Evolutionary conservation across 2,113 vertebrate species (phyloP).

Genomic region (Dipodomys merriami): DNA sequence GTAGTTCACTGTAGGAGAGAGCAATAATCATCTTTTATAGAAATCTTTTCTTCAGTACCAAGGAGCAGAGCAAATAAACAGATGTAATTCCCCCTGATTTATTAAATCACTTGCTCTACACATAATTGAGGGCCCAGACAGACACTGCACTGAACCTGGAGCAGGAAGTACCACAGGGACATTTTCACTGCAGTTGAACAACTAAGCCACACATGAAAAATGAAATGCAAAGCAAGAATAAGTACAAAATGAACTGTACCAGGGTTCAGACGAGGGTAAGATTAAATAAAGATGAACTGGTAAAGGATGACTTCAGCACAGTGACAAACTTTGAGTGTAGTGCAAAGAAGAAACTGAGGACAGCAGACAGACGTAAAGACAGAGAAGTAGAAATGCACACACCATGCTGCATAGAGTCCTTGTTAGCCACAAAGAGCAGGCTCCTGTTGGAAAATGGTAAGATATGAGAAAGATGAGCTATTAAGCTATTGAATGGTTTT

Average conservation of each 20-base stretch:
- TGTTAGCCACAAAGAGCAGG: too few relatives aligned
- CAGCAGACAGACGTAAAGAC: neutral
- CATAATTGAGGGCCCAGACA: constrained; percentile 32
- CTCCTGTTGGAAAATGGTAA: neutral
- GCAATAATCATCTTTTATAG: constrained; percentile 68
- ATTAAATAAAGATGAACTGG: constrained; percentile 25
- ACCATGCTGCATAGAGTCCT: neutral
- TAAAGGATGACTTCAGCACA: neutral
- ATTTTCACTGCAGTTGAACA: constrained; percentile 41
- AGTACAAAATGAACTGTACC: neutral
- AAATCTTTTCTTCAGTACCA: constrained; percentile 46
- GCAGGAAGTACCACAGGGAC: constrained; percentile 7
- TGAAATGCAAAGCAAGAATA: constrained; percentile 40
- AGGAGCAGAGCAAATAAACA: constrained; percentile 67
- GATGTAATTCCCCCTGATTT: constrained; percentile 62
- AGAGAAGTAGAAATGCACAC: neutral
- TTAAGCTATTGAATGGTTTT: neutral
- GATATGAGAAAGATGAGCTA: neutral
- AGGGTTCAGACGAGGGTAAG: neutral
- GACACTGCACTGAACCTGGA: constrained; percentile 8
- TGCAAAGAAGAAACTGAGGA: neutral
- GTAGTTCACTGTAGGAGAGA: constrained; percentile 47
- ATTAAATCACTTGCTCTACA: constrained; percentile 59
- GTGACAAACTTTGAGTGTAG: neutral
- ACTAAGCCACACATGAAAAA: constrained; percentile 55